Base-by-base conservation (phyloP, 2,113 vertebrate genomes). In the Microcebus tavaratra region DNA sequence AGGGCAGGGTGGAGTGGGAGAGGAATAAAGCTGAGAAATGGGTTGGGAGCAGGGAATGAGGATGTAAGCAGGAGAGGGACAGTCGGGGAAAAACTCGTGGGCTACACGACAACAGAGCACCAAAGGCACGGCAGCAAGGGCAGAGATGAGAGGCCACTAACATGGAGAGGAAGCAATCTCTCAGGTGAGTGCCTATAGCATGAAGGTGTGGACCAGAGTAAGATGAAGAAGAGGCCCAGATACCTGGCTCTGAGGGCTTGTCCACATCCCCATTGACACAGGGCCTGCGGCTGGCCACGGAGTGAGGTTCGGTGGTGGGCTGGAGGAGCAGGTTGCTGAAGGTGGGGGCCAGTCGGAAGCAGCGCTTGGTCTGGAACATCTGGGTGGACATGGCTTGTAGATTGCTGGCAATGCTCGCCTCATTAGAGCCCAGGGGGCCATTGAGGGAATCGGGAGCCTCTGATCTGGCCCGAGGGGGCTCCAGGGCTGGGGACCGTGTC, bases 351-450 rank as follows among this genome's bases (percentile, higher is more conserved):
- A 99, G 98, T 8, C 99, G 99, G 97, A 99, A 99, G 99, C 99
- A 99, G 94, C 99, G 99, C 73, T 99, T 99, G 76, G 99, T 99
- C 98, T 99, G 99, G 96, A 99, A 99, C 80, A 99, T 99, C 96
- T 99, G 99, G 0, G 99, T 99, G 82, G 99, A 99, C 99, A 99
- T 99, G 97, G 99, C 99, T 98, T 99, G 99, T 0, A 99, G 99
- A 81, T 99, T 99, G 91, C 99, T 99, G 98, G 99, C 99, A 81
- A 99, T 99, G 98, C 99, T 99, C 23, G 99, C 98, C 5, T 99
- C 99, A 0, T 94, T 98, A 55, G 97, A 29, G 89, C 98, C 97
- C 88, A 98, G 84, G 6, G 98, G 97, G 89, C 95, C 96, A 12
- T 98, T 98, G 70, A 98, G 97, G 0, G 98, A 97, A 21, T 99